These are phyloP conservation scores for Melanotaenia nigrans DNA, from an alignment of 2,797 vertebrate genomes.

Conservation along the genomic window DNA sequence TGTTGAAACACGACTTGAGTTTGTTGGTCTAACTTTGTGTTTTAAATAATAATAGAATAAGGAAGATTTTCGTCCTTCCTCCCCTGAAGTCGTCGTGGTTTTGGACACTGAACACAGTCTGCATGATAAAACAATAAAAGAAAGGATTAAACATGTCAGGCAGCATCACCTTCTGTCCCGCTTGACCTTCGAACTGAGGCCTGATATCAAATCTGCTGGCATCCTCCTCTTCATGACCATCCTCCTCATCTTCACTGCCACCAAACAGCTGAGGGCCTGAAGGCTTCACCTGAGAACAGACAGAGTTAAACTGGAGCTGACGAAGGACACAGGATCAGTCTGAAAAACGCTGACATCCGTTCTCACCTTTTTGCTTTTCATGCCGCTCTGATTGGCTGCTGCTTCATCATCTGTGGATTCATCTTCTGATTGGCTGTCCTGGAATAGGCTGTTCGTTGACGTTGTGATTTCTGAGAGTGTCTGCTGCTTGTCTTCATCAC, in stretches of 20 bases:
- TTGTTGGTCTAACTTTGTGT: too few species aligned
- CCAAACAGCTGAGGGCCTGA: constrained; percentile 83
- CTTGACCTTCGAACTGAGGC: constrained; percentile 93
- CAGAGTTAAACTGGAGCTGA: constrained; percentile 1
- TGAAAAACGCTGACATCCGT: neutral
- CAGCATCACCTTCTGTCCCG: constrained; percentile 89
- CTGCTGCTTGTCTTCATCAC: constrained; percentile 28
- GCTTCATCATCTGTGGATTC: constrained; percentile 27
- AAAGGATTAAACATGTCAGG: too few species aligned
- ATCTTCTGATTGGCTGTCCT: constrained; percentile 58
- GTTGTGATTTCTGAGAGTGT: neutral
- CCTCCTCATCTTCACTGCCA: constrained; percentile 86
- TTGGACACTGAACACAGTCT: too few species aligned
- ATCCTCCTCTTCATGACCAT: constrained; percentile 74
- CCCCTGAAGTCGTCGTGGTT: too few species aligned
- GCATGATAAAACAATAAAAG: too few species aligned
- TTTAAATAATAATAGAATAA: too few species aligned
- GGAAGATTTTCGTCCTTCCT: too few species aligned
- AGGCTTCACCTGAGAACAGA: constrained; percentile 24
- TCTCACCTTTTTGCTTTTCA: constrained; percentile 49
- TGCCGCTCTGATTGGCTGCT: constrained; percentile 25
- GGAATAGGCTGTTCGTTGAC: constrained; percentile 47
- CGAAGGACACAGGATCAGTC: neutral
- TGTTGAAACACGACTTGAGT: too few species aligned
- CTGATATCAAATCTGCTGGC: constrained; percentile 87